A percentile compares a stretch with the other conserved stretches of the same genome.
Conservation (phyloP, 23 tunicate genomes). For the Diplosoma virens region DNA sequence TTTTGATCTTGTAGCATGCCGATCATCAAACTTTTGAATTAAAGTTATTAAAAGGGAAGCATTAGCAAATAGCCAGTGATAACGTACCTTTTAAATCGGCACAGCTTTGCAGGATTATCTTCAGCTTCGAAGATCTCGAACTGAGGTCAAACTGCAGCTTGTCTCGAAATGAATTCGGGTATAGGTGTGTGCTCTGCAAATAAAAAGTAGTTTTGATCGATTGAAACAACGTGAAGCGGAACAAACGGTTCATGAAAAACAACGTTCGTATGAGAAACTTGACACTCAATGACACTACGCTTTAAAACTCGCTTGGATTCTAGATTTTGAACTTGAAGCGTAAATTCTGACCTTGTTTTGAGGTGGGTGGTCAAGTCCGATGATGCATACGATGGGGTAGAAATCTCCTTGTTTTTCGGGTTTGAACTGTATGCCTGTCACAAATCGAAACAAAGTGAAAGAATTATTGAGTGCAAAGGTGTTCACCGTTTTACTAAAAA, state of each 20-base stretch:
- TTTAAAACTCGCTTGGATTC: too few relatives aligned
- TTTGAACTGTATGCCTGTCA: not conserved
- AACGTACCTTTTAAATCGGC: not conserved
- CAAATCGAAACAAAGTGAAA: not conserved
- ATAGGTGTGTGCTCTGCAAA: not conserved
- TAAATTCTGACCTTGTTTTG: conserved; percentile 8
- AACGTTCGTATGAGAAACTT: too few relatives aligned
- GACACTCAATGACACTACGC: not conserved
- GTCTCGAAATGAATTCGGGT: not conserved
- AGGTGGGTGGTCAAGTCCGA: not conserved
- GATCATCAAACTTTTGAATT: too few relatives aligned
- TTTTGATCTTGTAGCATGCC: too few relatives aligned
- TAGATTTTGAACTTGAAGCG: too few relatives aligned
- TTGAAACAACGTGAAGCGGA: too few relatives aligned
- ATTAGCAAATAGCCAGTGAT: too few relatives aligned
- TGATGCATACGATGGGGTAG: not conserved
- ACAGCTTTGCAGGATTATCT: conserved; percentile 1
- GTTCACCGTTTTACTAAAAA: too few relatives aligned
- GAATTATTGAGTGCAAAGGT: too few relatives aligned
- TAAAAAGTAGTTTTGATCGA: not conserved
- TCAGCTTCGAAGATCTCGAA: conserved; percentile 56
- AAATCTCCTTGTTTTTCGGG: not conserved
- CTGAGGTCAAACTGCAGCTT: conserved; percentile 52
- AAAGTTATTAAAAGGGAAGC: too few relatives aligned
- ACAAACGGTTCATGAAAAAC: too few relatives aligned